Percentiles rank a stretch among this genome's conserved stretches.
Conservation (phyloP, 2,113 vertebrate genomes). For the Atherinomorus stipes region DNA sequence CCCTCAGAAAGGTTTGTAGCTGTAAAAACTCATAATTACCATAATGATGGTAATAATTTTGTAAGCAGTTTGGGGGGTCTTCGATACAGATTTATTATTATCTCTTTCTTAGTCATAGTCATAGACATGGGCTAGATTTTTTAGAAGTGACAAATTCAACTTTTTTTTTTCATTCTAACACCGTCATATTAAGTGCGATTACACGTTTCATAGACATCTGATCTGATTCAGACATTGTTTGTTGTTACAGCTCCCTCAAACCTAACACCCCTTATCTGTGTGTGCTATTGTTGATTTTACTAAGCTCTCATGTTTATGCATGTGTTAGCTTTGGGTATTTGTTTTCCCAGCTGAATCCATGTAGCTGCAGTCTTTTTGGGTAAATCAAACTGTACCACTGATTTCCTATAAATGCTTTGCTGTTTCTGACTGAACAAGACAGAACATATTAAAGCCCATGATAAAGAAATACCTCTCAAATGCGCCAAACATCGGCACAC, state of each 20-base stretch:
- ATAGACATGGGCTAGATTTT: no score
- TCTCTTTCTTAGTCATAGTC: no score
- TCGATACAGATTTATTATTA: not conserved
- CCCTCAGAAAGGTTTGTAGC: not conserved
- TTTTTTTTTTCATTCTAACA: not conserved
- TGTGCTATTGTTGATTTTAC: not conserved
- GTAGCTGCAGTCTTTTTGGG: not conserved
- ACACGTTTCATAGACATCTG: no score
- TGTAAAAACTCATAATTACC: not conserved
- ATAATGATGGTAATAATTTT: not conserved
- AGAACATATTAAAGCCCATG: not conserved
- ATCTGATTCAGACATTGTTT: not conserved
- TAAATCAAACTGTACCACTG: not conserved
- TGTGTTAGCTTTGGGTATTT: not conserved
- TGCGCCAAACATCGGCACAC: no score
- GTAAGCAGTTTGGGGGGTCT: not conserved
- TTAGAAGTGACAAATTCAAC: no score
- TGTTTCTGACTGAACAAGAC: not conserved
- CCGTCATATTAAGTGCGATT: no score
- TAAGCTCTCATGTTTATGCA: conserved; percentile 17
- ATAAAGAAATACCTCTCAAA: no score
- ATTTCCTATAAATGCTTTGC: not conserved
- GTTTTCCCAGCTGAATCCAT: conserved; percentile 1
- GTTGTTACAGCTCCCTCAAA: no score
- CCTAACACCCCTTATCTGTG: not conserved